Conservation (phyloP, 2,113 vertebrate species). For the Dromiciops gliroides region DNA sequence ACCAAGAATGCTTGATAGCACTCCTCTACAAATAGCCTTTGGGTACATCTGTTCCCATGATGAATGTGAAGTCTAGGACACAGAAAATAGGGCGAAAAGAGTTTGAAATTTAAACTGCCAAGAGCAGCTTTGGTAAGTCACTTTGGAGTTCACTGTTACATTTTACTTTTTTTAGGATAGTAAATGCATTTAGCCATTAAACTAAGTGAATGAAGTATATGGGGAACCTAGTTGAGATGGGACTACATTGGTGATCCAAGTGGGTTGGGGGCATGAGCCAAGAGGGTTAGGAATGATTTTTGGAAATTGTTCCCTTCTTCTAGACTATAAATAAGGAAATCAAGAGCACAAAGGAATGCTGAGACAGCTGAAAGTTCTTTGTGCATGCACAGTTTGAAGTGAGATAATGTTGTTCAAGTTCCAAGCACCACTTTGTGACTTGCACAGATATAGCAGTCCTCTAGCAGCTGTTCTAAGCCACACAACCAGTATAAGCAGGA, state of each 20-base stretch:
- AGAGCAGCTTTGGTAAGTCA: background rate
- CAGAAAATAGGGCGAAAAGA: background rate
- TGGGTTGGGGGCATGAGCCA: background rate
- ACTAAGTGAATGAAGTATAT: background rate
- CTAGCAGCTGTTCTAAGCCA: background rate
- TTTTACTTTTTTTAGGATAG: background rate
- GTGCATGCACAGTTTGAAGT: background rate
- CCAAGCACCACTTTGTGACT: background rate
- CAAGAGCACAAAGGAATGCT: background rate
- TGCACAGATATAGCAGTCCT: background rate
- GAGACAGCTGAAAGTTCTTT: background rate
- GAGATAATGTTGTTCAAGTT: background rate
- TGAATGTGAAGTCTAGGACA: background rate
- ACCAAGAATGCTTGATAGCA: background rate
- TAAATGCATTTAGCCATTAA: background rate
- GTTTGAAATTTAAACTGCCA: background rate
- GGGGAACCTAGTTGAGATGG: background rate
- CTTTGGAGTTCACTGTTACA: background rate
- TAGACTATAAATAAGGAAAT: background rate
- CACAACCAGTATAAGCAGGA: background rate
- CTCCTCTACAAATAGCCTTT: background rate
- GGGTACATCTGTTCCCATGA: background rate
- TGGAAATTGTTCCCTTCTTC: background rate
- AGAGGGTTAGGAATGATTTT: background rate
- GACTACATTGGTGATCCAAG: background rate